Evolutionary conservation across 2,888 invertebrate species (phyloP), one percentile per base, ranked within the genome.

Genomic region (Lymantria monacha): DNA sequence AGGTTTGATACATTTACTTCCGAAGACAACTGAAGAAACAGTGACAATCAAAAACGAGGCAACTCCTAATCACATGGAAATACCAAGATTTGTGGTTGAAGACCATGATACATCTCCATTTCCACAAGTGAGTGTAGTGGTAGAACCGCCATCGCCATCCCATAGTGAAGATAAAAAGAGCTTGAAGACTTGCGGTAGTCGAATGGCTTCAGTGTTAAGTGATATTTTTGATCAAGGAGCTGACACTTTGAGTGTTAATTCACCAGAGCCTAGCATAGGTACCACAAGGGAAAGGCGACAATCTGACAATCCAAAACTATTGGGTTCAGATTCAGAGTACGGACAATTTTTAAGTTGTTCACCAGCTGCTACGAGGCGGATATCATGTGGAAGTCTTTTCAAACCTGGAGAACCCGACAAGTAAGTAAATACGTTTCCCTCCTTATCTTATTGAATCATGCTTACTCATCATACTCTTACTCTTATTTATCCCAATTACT

Each of bases 371-470:
- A 96, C 97, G 8, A 93, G 98, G 58, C 92, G 98, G 64, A 97
- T 98, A 76, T 97, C 97, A 61, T 97, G 97, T 80, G 97, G 97
- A 54, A 97, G 97, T 72, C 94, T 97, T 61, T 93, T 97, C 72
- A 97, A 96, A 78, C 94, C 94, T 3, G 93, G 93, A 42, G 95
- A 94, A 76, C 92, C 93, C 14, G 89, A 92, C 57, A 93, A 93
- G 93, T 93, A 81, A 92, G 91, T 80, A 38, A 7, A 45, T 12
- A 33, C 15, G 3, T n/a, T 30, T 13, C 7, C n/a, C n/a, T n/a
- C n/a, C n/a, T n/a, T n/a, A 30, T 37, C 9, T 38, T 30, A 14
- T n/a, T 8, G 0, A n/a, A 12, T 15, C 1, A 37, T 31, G n/a
- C n/a, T n/a, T n/a, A n/a, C n/a, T 12, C 14, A 12, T 14, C 15